Evolutionary conservation across 2,113 vertebrate genomes (phyloP), one percentile per base, ranked within the genome.

Genomic region (Willisornis vidua): DNA sequence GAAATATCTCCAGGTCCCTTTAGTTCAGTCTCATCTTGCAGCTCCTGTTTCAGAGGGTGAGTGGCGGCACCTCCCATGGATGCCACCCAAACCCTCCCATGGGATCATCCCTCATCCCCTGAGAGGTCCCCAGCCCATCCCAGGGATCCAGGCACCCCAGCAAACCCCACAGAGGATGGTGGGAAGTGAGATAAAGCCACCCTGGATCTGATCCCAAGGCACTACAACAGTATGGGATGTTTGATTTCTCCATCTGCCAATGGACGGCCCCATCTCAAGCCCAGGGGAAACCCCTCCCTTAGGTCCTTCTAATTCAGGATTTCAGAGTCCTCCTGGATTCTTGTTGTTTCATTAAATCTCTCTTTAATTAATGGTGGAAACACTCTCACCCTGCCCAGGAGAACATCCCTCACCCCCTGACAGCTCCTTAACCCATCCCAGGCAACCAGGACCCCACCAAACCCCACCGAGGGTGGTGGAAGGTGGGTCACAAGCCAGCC

Each of bases 41-140:
- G 51, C 4, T 2, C 29, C 49, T 12, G 20, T 13, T 12, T 58
- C 1, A 1, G 19, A 43, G 49, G 5, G 9, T 1, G 3, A 73
- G 43, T 3, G 7, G 39, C 61, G 66, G 29, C 23, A 41, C 39
- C 9, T 49, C 35, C 43, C 31, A 6, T 28, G 43, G 43, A 37
- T 49, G 4, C 55, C n/a, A 16, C 23, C 45, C n/a, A 77, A 72
- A 43, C 31, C 37, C n/a, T 74, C 25, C 26, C 29, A 2, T 7
- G 2, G 46, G 39, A 62, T 7, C 54, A 37, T 12, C 43, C 43
- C 33, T n/a, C 6, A 1, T 3, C 10, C 35, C 28, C 45, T 13
- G 20, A 16, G 13, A 48, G 58, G 25, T 52, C 24, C 51, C 26
- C 39, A 48, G 71, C 2, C 28, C 45, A 14, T 26, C 45, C 15